phyloP scores from a whole-genome alignment of 2,888 invertebrate genomes.

The Orchesella flavescens region DNA sequence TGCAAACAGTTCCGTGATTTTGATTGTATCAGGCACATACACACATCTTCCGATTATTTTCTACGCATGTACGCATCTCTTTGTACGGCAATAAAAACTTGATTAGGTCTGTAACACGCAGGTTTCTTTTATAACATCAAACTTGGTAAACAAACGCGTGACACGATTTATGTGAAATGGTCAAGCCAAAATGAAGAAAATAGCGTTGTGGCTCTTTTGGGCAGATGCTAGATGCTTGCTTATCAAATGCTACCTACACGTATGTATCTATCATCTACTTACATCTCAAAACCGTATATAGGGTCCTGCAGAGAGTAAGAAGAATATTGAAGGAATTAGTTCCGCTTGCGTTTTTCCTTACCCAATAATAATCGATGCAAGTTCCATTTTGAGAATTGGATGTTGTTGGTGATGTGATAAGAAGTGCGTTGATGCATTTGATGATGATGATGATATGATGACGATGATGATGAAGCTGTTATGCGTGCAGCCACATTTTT shows the following conservation, averaged over 20 bases:
- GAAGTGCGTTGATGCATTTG: conserved; percentile 40
- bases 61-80: conserved; percentile 2
- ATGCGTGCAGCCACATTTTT: conserved; percentile 55
- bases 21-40: conserved; percentile 34
- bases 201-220: background rate
- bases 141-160: conserved; percentile 45
- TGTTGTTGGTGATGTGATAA: conserved; percentile 43
- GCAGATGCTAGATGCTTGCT: background rate
- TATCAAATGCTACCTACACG: background rate
- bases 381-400: conserved; percentile 48
- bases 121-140: conserved; percentile 3
- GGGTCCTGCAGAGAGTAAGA: conserved; percentile 36
- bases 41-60: conserved; percentile 11
- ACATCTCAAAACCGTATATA: background rate
- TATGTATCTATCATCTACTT: background rate
- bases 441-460: conserved; percentile 37
- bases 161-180: conserved; percentile 40
- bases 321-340: conserved; percentile 50
- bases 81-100: conserved; percentile 13
- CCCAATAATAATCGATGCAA: conserved; percentile 15
- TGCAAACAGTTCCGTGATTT: conserved; percentile 20
- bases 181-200: background rate
- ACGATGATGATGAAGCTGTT: conserved; percentile 60
- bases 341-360: conserved; percentile 25
- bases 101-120: conserved; percentile 16